Percentiles rank a stretch among this genome's conserved stretches.
Evolutionary conservation across 92 coral and sea anemone species (phyloP).

Genomic region (Diadumene lineata): DNA sequence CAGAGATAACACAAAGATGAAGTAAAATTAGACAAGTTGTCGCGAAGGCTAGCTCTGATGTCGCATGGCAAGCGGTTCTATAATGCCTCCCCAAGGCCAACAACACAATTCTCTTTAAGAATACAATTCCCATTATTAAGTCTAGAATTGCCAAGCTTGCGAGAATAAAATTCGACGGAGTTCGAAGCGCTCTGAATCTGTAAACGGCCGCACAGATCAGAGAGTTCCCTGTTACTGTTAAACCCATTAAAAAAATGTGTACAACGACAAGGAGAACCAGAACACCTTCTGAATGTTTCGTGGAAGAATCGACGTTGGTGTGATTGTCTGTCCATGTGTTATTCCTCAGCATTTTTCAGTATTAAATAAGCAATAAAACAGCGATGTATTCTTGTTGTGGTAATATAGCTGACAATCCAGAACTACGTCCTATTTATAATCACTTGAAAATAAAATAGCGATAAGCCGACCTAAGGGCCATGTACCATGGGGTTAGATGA

Average conservation of each 20-base stretch:
- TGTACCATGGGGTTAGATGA: slow-evolving; percentile 4
- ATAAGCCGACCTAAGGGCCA: slow-evolving; percentile 22
- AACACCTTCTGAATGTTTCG: slow-evolving; percentile 16
- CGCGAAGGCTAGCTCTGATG: slow-evolving; percentile 51
- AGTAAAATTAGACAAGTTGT: slow-evolving; percentile 46
- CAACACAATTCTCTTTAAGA: slow-evolving; percentile 36
- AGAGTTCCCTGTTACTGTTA: slow-evolving; percentile 47
- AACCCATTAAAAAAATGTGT: slow-evolving; percentile 31
- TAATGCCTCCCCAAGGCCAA: slow-evolving; percentile 18
- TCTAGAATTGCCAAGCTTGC: slow-evolving; percentile 54
- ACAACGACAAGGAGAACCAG: slow-evolving; percentile 24
- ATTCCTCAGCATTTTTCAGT: not conserved
- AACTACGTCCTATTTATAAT: slow-evolving; percentile 9
- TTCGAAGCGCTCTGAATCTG: slow-evolving; percentile 36
- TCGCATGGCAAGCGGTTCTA: slow-evolving; percentile 38
- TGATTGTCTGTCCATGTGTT: slow-evolving; percentile 14
- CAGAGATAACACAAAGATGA: slow-evolving; percentile 47
- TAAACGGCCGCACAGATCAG: slow-evolving; percentile 52
- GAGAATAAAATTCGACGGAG: slow-evolving; percentile 47
- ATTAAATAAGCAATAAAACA: not conserved
- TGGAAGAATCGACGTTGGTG: not conserved
- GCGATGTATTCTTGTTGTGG: too few species aligned
- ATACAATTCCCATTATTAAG: slow-evolving; percentile 49
- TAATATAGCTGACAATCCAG: not conserved
- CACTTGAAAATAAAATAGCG: not conserved